Percentiles rank a stretch among this genome's conserved stretches.
Evolutionary conservation across 2,888 invertebrate genomes (phyloP).

Genomic region (Malachius bipustulatus): DNA sequence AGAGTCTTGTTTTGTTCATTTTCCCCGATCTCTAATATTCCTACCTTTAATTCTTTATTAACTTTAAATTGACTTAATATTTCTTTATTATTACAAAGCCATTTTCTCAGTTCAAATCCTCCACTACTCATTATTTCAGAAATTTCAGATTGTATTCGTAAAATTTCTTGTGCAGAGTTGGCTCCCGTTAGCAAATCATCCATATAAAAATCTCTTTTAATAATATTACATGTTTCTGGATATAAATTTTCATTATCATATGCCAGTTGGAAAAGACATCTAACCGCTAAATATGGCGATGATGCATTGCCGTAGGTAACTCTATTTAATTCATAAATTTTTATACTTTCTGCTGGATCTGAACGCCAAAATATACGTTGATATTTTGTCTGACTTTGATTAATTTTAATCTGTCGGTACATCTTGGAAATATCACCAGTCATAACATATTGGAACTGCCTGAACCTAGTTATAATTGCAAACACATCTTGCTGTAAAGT

Average conservation of each 20-base stretch:
- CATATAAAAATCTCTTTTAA: constrained; percentile 8
- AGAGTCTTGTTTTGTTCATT: too few species aligned
- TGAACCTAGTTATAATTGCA: too few species aligned
- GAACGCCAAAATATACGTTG: background rate
- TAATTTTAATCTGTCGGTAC: background rate
- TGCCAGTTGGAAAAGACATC: constrained; percentile 7
- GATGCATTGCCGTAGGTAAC: constrained; percentile 8
- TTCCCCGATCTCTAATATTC: too few species aligned
- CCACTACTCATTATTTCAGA: too few species aligned
- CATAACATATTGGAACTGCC: too few species aligned
- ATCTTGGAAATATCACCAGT: background rate
- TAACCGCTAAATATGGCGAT: constrained; percentile 8
- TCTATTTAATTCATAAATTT: background rate
- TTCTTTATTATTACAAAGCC: too few species aligned
- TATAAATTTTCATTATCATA: constrained; percentile 8
- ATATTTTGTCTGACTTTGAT: background rate
- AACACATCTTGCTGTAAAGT: background rate
- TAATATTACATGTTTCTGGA: constrained; percentile 7
- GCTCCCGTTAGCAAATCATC: constrained; percentile 8
- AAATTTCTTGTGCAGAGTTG: constrained; percentile 4
- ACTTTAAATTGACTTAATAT: too few species aligned
- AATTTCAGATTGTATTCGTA: constrained; percentile 7
- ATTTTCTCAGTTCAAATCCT: too few species aligned
- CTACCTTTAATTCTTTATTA: too few species aligned
- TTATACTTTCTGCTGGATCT: background rate